Conservation (phyloP, 2,797 vertebrate species). For the Cottoperca gobio region DNA sequence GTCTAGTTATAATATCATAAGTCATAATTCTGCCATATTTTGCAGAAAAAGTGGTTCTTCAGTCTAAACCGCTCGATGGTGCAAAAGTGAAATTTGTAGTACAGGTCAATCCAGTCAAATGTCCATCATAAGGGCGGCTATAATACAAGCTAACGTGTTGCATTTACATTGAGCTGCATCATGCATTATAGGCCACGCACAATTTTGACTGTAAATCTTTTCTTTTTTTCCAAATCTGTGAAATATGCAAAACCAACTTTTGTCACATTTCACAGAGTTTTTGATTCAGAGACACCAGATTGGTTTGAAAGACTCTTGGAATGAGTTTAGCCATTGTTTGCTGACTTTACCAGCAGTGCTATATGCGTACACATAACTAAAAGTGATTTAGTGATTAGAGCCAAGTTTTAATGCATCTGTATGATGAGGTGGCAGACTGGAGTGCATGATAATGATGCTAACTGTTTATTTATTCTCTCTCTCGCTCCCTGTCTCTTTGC, state of each 20-base stretch:
- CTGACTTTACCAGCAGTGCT: background rate
- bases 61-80: background rate
- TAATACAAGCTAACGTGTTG: background rate
- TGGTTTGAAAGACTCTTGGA: background rate
- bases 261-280: background rate
- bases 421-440: constrained; percentile 25
- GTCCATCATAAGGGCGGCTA: background rate
- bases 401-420: constrained; percentile 27
- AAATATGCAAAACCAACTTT: background rate
- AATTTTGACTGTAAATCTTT: too few relatives aligned
- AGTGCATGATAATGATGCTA: constrained; percentile 51
- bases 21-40: background rate
- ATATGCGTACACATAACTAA: background rate
- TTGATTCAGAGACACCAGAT: background rate
- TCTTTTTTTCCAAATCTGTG: background rate
- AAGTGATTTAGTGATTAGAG: constrained; percentile 30
- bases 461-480: constrained; percentile 63
- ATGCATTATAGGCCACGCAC: background rate
- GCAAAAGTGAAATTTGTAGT: background rate
- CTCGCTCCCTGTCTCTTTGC: constrained; percentile 66
- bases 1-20: background rate
- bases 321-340: background rate
- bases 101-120: background rate
- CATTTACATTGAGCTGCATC: background rate
- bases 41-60: background rate